Evolutionary conservation across 2,888 invertebrate species (phyloP).

Genomic region (Alloplasta piceator): DNA sequence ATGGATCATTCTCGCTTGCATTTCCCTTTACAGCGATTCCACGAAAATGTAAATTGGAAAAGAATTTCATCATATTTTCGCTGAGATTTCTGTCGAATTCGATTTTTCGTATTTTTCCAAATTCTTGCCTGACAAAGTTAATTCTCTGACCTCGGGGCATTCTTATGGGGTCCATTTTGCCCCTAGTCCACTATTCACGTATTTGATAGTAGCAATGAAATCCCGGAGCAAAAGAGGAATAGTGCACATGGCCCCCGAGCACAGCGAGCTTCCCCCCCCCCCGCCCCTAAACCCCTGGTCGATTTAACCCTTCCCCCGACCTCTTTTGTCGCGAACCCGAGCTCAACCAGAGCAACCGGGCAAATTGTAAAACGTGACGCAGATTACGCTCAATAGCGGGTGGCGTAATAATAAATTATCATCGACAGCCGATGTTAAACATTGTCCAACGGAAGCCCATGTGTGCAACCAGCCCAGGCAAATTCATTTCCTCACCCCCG

Average conservation of each 20-base stretch:
- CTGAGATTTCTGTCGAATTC: no score
- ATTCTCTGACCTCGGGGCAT: conserved; percentile 49
- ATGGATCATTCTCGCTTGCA: no score
- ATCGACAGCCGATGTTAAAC: conserved; percentile 78
- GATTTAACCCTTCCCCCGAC: no score
- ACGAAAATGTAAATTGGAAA: no score
- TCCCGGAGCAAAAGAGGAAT: conserved; percentile 14
- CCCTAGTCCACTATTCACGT: neutral
- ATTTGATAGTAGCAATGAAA: conserved; percentile 3
- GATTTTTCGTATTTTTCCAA: no score
- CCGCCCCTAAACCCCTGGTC: no score
- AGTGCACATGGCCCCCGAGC: conserved; percentile 46
- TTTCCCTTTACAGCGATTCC: no score
- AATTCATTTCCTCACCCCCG: conserved; percentile 52
- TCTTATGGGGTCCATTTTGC: conserved; percentile 55
- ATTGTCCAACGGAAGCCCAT: conserved; percentile 61
- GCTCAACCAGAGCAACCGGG: conserved; percentile 60
- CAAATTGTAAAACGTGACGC: conserved; percentile 80
- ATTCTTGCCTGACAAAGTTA: no score
- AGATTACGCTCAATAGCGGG: conserved; percentile 77
- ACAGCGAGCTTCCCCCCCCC: conserved; percentile 29
- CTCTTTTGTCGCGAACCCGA: conserved; percentile 20
- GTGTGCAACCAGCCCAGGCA: conserved; percentile 56
- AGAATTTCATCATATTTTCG: no score
- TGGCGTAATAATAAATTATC: conserved; percentile 80